Evolutionary conservation across 1,140 invertebrate genomes (phyloP), one percentile per base, ranked within the genome.

Genomic region (Polyergus mexicanus): DNA sequence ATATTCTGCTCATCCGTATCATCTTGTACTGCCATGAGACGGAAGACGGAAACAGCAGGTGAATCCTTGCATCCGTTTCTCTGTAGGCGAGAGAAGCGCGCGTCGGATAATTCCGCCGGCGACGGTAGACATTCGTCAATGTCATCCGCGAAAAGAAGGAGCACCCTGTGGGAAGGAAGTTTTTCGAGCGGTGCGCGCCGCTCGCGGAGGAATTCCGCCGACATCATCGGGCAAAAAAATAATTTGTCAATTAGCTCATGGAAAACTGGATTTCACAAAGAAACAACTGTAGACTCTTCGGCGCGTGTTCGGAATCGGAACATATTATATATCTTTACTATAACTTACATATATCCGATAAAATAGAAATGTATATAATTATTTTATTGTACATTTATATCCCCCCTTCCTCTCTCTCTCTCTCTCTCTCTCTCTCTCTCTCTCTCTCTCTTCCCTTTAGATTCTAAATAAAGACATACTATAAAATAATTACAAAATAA

Each of bases 41-140:
- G 41, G 75, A 80, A 72, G 47, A 47, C 6, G 41, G 75, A 80
- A 83, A 86, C 77, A 85, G 90, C 85, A 81, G 89, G 85, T 90
- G 81, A 77, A 77, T 56, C 75, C 65, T 54, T 71, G 84, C 56
- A 68, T 65, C 58, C 44, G 71, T 47, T 69, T 74, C 75, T 83
- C 72, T 72, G 63, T 69, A 44, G 38, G 51, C 25, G 54, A 60
- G 16, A 16, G 16, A 58, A 85, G 72, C 85, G 78, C 85, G 78
- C 85, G 84, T 78, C 71, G 78, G 87, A 89, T 89, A 89, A 89
- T 89, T 89, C 68, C 72, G 62, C 78, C 44, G 60, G 65, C 60
- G 68, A 83, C 78, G 78, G 25, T 41, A 44, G 54, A 75, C 87
- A 89, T 89, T 78, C 87, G 88, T 89, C 87, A 89, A 76, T 89